These are phyloP conservation scores for Busseola fusca DNA, from an alignment of 2,888 invertebrate species.

Conservation along the genomic window DNA sequence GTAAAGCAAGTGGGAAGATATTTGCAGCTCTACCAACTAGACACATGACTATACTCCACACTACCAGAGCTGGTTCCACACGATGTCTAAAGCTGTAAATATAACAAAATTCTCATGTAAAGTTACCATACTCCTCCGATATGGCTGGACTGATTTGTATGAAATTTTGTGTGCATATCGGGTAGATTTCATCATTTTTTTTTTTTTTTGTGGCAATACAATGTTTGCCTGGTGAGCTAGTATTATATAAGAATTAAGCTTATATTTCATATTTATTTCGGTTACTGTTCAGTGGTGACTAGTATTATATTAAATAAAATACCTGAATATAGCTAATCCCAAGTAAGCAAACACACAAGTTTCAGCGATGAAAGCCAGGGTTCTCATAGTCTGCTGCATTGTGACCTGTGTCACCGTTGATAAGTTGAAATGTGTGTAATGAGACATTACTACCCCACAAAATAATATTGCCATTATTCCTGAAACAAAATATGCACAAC, in stretches of 20 bases:
- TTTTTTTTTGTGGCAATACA: too few relatives aligned
- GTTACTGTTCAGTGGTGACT: background rate
- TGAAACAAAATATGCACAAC: conserved; percentile 74
- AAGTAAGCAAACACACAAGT: conserved; percentile 99
- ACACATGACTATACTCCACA: conserved; percentile 98
- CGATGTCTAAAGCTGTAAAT: conserved; percentile 97
- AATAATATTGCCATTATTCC: conserved; percentile 99
- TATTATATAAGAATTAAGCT: too few relatives aligned
- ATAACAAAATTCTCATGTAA: conserved; percentile 4
- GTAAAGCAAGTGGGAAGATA: conserved; percentile 97
- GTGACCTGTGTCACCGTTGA: conserved; percentile 99
- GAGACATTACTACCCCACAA: conserved; percentile 99
- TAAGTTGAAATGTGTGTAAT: conserved; percentile 99
- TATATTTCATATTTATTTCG: background rate
- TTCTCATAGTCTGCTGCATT: conserved; percentile 99
- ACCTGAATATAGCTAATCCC: conserved; percentile 94
- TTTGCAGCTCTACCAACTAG: conserved; percentile 98
- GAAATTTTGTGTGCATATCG: too few relatives aligned
- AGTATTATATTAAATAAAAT: conserved; percentile 8
- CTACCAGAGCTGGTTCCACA: conserved; percentile 96
- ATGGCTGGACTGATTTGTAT: too few relatives aligned
- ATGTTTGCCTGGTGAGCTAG: too few relatives aligned
- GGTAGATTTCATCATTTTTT: too few relatives aligned
- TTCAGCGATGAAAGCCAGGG: conserved; percentile 98
- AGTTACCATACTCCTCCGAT: too few relatives aligned